Evolutionary conservation across 1,140 invertebrate species (phyloP).

Genomic region (Medauroidea extradentata): DNA sequence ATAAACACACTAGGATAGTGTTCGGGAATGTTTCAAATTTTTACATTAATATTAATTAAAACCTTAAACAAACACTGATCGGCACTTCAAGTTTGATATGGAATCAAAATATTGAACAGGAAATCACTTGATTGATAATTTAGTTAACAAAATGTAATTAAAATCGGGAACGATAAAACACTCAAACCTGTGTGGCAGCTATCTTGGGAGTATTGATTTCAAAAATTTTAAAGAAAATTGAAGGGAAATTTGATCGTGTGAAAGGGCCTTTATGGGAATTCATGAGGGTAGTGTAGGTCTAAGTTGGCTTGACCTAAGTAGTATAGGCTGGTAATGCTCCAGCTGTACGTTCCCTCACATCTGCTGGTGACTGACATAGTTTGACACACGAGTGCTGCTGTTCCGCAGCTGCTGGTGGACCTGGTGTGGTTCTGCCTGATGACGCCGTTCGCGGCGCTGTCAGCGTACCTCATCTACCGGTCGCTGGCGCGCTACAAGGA

Average conservation of each 20-base stretch:
- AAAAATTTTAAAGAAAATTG: no score
- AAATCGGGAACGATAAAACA: no score
- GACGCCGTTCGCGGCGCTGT: background rate
- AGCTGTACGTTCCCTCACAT: background rate
- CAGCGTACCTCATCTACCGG: background rate
- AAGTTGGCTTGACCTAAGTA: background rate
- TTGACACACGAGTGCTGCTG: background rate
- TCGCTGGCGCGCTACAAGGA: background rate
- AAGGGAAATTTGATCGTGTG: no score
- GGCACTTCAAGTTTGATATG: no score
- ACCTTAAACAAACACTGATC: no score
- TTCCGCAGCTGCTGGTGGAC: background rate
- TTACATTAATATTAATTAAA: no score
- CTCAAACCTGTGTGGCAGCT: background rate
- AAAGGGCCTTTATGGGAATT: background rate
- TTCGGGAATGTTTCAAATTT: no score
- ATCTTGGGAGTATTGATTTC: background rate
- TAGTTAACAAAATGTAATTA: no score
- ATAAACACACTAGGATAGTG: no score
- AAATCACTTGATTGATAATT: no score
- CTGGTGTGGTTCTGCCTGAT: slow-evolving; percentile 3
- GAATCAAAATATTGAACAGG: no score
- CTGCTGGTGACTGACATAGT: no score
- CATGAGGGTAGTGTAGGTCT: background rate
- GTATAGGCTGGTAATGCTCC: background rate